These are phyloP conservation scores for Argyresthia albistria DNA, from an alignment of 2,888 invertebrate genomes.

Conservation along the genomic window DNA sequence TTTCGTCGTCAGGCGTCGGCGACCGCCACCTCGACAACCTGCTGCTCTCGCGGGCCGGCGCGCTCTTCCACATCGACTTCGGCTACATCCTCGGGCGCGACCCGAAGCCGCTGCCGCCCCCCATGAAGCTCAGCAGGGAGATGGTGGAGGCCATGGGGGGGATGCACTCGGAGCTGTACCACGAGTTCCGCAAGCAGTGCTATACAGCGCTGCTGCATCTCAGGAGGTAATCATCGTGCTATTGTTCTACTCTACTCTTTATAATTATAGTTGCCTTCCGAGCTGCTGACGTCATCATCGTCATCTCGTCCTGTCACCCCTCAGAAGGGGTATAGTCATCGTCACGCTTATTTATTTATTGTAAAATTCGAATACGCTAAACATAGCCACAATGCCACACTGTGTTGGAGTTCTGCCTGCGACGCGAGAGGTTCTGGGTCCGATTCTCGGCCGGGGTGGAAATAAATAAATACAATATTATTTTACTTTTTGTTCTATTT, in stretches of 20 bases:
- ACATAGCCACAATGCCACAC: too few relatives aligned
- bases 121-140: conserved; percentile 98
- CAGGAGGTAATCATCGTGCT: conserved; percentile 76
- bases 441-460: too few relatives aligned
- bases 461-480: too few relatives aligned
- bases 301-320: too few relatives aligned
- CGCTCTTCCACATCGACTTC: conserved; percentile 97
- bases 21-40: conserved; percentile 98
- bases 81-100: conserved; percentile 98
- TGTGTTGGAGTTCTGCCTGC: too few relatives aligned
- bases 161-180: conserved; percentile 90
- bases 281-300: too few relatives aligned
- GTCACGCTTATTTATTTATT: too few relatives aligned
- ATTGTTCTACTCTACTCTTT: background rate
- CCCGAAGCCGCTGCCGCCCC: conserved; percentile 98
- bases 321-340: too few relatives aligned
- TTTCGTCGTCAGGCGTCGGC: conserved; percentile 88
- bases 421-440: too few relatives aligned
- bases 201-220: conserved; percentile 97
- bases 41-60: conserved; percentile 90
- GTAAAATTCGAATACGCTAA: too few relatives aligned
- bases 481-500: too few relatives aligned
- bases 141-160: conserved; percentile 99
- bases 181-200: conserved; percentile 94
- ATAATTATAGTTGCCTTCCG: too few relatives aligned